A percentile compares a stretch with the other conserved stretches of the same genome.
Evolutionary conservation across 2,888 invertebrate genomes (phyloP).

Genomic region (Apamea epomidion): DNA sequence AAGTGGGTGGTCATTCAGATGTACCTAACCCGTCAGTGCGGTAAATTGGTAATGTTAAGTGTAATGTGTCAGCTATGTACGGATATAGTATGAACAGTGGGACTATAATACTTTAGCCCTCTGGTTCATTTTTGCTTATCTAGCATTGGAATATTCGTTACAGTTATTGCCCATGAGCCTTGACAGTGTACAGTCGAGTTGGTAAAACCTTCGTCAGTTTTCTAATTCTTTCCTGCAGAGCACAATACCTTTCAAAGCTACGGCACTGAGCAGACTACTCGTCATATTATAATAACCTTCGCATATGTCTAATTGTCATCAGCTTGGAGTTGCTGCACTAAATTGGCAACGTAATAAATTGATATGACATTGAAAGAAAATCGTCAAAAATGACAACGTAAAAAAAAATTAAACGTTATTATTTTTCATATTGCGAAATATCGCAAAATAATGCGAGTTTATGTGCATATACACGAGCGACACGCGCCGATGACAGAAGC

Average conservation of each 20-base stretch:
- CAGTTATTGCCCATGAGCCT: background rate
- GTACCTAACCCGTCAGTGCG: background rate
- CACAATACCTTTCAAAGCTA: background rate
- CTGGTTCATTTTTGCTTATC: too few species aligned
- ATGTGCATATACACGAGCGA: too few species aligned
- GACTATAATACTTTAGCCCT: background rate
- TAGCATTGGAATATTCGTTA: background rate
- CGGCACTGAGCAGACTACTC: background rate
- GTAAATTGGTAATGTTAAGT: background rate
- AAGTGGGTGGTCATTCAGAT: too few species aligned
- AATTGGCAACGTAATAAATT: background rate
- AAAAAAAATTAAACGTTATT: too few species aligned
- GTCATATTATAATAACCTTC: background rate
- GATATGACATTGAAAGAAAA: background rate
- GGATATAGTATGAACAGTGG: background rate
- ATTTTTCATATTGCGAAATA: too few species aligned
- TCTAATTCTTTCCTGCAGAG: background rate
- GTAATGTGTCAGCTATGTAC: background rate
- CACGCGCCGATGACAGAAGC: too few species aligned
- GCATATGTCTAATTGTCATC: too few species aligned
- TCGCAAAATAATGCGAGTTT: too few species aligned
- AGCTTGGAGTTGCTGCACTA: background rate
- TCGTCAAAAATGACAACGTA: too few species aligned
- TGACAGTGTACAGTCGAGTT: background rate
- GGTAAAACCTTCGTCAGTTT: background rate